Evolutionary conservation across 2,797 vertebrate genomes (phyloP).

Genomic region (Lindbergichthys nudifrons): DNA sequence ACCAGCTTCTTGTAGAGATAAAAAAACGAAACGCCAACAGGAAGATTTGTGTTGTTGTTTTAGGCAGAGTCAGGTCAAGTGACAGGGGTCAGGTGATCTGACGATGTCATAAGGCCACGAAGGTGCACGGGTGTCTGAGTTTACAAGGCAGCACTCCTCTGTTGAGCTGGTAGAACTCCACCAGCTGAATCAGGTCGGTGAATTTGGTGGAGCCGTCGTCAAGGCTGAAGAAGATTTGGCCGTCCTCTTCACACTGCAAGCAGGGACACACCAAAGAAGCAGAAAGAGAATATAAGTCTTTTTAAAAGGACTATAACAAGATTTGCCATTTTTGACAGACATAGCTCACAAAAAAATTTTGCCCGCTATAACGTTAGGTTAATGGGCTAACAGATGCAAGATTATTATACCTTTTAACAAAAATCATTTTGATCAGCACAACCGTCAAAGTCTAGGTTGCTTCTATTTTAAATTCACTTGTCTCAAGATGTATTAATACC

Average conservation of each 20-base stretch:
- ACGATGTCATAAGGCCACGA: slow-evolving; percentile 96
- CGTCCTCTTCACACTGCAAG: slow-evolving; percentile 95
- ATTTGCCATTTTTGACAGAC: neutral
- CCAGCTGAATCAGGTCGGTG: slow-evolving; percentile 97
- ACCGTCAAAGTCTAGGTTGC: neutral
- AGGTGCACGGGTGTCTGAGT: slow-evolving; percentile 97
- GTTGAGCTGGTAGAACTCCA: slow-evolving; percentile 99
- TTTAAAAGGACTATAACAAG: neutral
- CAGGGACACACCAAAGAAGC: neutral
- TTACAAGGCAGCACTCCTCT: slow-evolving; percentile 97
- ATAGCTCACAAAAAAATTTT: neutral
- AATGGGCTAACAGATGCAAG: no score
- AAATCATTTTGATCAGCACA: neutral
- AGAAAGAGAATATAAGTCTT: neutral
- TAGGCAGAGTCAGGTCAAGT: slow-evolving; percentile 79
- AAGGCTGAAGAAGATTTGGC: slow-evolving; percentile 96
- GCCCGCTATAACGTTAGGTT: neutral
- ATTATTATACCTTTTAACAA: neutral
- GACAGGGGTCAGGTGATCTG: slow-evolving; percentile 80
- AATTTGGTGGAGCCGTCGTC: slow-evolving; percentile 98
- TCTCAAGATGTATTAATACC: neutral
- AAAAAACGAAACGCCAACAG: slow-evolving; percentile 45
- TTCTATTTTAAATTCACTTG: neutral
- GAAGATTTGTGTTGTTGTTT: slow-evolving; percentile 58
- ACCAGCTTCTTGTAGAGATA: slow-evolving; percentile 73